Evolutionary conservation across 2,797 vertebrate species (phyloP).

Genomic region (Macropus fuliginosus): DNA sequence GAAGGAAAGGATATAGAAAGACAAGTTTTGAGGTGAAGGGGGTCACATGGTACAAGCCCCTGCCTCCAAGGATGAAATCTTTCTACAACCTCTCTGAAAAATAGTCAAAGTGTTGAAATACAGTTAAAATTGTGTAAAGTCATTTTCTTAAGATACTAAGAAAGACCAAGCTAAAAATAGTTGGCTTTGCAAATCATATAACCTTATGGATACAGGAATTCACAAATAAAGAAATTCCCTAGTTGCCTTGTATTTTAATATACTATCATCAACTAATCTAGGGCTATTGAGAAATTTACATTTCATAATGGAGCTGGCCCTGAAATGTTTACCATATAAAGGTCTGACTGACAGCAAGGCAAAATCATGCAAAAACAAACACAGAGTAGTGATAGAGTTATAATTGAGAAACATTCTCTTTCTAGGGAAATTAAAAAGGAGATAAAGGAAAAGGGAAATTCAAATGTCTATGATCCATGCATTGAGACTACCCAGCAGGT

Average conservation of each 20-base stretch:
- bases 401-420: constrained; percentile 13
- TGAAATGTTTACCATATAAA: constrained; percentile 8
- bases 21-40: not conserved
- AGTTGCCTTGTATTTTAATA: constrained; percentile 43
- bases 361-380: constrained; percentile 23
- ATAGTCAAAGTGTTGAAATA: not conserved
- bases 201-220: not conserved
- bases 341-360: constrained; percentile 7
- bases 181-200: not conserved
- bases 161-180: not conserved
- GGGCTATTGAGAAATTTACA: constrained; percentile 45
- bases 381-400: not conserved
- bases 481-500: not conserved
- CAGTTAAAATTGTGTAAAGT: not conserved
- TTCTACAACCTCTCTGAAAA: not conserved
- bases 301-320: constrained; percentile 31
- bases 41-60: not conserved
- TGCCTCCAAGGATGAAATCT: not conserved
- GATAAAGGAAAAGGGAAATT: not conserved
- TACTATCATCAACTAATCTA: constrained; percentile 38
- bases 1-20: not conserved
- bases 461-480: not conserved
- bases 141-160: not conserved
- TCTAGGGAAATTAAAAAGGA: constrained; percentile 22
- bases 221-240: constrained; percentile 37